Percentiles rank a stretch among this genome's conserved stretches.
phyloP scores from a whole-genome alignment of 2,797 vertebrate genomes.

The Gephyroberyx darwinii region DNA sequence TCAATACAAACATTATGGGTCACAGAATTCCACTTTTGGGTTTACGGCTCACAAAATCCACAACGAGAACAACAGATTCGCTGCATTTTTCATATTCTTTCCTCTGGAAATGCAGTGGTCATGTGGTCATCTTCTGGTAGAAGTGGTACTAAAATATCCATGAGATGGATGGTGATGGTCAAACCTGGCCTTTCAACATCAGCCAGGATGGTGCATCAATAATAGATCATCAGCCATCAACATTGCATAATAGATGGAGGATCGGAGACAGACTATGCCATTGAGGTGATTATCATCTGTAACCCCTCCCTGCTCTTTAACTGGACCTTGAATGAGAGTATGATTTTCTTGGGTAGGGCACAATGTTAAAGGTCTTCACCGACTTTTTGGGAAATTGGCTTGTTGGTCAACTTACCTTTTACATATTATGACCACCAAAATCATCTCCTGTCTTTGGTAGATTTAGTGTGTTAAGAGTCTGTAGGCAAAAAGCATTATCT shows the following conservation, averaged over 20 bases:
- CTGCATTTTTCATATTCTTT: slow-evolving; percentile 45
- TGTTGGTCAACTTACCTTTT: too few relatives aligned
- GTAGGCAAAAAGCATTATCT: too few relatives aligned
- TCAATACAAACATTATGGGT: too few relatives aligned
- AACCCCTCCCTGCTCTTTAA: slow-evolving; percentile 54
- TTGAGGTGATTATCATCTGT: slow-evolving; percentile 67
- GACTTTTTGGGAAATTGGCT: too few relatives aligned
- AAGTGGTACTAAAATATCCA: slow-evolving; percentile 74
- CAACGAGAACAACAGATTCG: neutral
- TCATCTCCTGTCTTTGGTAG: too few relatives aligned
- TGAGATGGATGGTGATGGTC: slow-evolving; percentile 67
- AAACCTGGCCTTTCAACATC: slow-evolving; percentile 73
- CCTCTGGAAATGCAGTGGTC: slow-evolving; percentile 41
- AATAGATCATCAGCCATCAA: slow-evolving; percentile 75
- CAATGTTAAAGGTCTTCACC: slow-evolving; percentile 8
- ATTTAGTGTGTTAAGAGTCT: too few relatives aligned
- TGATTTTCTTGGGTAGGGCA: slow-evolving; percentile 54
- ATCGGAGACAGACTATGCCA: slow-evolving; percentile 64
- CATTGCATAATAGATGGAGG: slow-evolving; percentile 74
- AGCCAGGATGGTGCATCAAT: slow-evolving; percentile 71
- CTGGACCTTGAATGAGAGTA: slow-evolving; percentile 59
- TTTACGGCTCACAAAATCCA: neutral
- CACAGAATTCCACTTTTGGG: neutral
- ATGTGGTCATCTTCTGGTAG: slow-evolving; percentile 51
- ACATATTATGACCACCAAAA: too few relatives aligned